Base-by-base conservation (phyloP, 2,888 invertebrate genomes). In the Dyspetes luteomarginatus region DNA sequence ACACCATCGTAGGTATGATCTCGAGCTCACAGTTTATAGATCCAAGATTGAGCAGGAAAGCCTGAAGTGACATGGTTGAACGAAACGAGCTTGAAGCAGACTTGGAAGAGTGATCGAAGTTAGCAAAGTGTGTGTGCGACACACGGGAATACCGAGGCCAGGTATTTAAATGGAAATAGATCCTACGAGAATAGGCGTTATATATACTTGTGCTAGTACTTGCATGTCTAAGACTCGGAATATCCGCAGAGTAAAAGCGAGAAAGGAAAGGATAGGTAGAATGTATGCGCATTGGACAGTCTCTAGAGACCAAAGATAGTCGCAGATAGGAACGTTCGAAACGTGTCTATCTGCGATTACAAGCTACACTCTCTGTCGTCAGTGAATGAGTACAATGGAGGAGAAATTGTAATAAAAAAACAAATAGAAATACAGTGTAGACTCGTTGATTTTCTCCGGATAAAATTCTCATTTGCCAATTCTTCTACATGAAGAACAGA, bases 91-190 rank as follows among this genome's bases (percentile, higher is more conserved):
- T 5, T 50, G 50, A 52, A 71, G 17, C 15, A 5, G 45, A 12
- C 45, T 50, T 28, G 41, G 12, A 17, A 19, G 52, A 45, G 52
- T 3, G 41, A 74, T 60, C 56, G 36, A 69, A 64, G 50, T 68
- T 68, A 73, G 69, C 73, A 56, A 69, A 77, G 77, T 56, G 69
- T 50, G 17, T 48, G 41, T 64, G 62, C 45, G 41, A 73, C 55
- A 55, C 67, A 43, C 43, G 77, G 67, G 65, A 80, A 82, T 74
- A 77, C 77, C 74, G 60, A 68, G 69, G 68, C 67, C 67, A 78
- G 78, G 75, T 81, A 82, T 83, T 82, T 60, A 50, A 83, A 82
- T 81, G 78, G 78, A 82, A 83, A 83, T 82, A 83, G 82, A 78
- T 73, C 62, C 58, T 73, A 75, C 80, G 71, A 73, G 77, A 81